Conservation (phyloP, 2,888 invertebrate genomes). For the Cheilosia vernalis region DNA sequence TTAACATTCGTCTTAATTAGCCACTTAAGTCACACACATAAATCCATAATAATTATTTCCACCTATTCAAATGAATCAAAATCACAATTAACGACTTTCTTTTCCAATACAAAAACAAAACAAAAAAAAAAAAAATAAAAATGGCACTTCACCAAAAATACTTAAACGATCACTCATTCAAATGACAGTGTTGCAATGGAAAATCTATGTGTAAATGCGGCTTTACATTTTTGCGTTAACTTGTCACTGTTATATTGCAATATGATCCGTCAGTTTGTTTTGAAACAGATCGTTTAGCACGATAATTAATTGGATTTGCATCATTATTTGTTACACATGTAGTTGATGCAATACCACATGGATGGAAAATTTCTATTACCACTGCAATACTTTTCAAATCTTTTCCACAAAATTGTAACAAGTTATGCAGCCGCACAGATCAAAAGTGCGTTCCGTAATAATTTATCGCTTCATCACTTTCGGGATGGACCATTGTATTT, state of each 20-base stretch:
- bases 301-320: conserved; percentile 30
- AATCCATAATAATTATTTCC: conserved; percentile 9
- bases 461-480: conserved; percentile 6
- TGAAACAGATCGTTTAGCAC: conserved; percentile 22
- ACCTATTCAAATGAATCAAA: conserved; percentile 11
- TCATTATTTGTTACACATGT: conserved; percentile 20
- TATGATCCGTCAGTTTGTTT: background rate
- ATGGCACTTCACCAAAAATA: background rate
- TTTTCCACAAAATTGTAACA: conserved; percentile 32
- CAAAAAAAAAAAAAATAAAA: background rate
- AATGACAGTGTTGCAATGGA: background rate
- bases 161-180: background rate
- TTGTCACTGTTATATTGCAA: conserved; percentile 21
- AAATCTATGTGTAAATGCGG: background rate
- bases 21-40: conserved; percentile 6
- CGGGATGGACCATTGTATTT: background rate
- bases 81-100: conserved; percentile 21
- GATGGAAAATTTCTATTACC: conserved; percentile 3
- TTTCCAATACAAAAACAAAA: background rate
- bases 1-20: conserved; percentile 8
- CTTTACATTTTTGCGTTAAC: conserved; percentile 14
- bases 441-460: conserved; percentile 10
- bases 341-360: conserved; percentile 15
- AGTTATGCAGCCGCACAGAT: conserved; percentile 31
- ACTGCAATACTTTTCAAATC: background rate